These are phyloP conservation scores for Thalassaphorura encarpata DNA, from an alignment of 1,140 invertebrate genomes.

Conservation along the genomic window DNA sequence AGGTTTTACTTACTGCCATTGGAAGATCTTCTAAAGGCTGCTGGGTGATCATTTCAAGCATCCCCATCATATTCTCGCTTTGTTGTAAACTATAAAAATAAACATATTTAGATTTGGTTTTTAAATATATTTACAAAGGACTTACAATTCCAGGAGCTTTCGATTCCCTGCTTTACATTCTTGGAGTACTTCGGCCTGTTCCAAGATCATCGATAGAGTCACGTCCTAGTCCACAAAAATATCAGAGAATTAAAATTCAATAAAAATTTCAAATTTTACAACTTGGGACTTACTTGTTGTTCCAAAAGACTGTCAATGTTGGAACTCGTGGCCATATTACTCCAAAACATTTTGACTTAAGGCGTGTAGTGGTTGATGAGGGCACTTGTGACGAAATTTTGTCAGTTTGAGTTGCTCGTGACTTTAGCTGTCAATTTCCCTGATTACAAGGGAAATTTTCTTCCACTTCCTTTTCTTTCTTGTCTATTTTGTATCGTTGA, in stretches of 20 bases:
- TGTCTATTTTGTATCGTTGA: too few species aligned
- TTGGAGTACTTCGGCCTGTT: conserved; percentile 88
- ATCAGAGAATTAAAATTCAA: not conserved
- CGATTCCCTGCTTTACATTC: conserved; percentile 90
- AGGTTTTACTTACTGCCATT: conserved; percentile 22
- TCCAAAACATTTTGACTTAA: not conserved
- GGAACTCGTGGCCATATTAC: not conserved
- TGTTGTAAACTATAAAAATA: conserved; percentile 57
- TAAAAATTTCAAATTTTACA: not conserved
- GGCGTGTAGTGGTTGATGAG: too few species aligned
- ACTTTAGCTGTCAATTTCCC: too few species aligned
- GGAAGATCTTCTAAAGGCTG: conserved; percentile 63
- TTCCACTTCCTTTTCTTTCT: too few species aligned
- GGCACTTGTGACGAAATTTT: too few species aligned
- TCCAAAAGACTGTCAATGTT: not conserved
- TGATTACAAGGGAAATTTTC: too few species aligned
- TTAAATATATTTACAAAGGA: conserved; percentile 32
- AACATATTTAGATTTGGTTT: conserved; percentile 1
- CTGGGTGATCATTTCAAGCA: conserved; percentile 72
- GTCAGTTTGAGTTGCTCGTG: too few species aligned
- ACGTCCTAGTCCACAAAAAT: conserved; percentile 59
- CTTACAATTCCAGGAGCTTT: conserved; percentile 86
- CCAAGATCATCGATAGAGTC: conserved; percentile 76
- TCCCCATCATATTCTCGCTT: conserved; percentile 70
- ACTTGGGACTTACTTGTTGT: not conserved